Percentiles rank a stretch among this genome's conserved stretches.
Evolutionary conservation across 2,113 vertebrate species (phyloP).

Genomic region (Zosterops pallidus): DNA sequence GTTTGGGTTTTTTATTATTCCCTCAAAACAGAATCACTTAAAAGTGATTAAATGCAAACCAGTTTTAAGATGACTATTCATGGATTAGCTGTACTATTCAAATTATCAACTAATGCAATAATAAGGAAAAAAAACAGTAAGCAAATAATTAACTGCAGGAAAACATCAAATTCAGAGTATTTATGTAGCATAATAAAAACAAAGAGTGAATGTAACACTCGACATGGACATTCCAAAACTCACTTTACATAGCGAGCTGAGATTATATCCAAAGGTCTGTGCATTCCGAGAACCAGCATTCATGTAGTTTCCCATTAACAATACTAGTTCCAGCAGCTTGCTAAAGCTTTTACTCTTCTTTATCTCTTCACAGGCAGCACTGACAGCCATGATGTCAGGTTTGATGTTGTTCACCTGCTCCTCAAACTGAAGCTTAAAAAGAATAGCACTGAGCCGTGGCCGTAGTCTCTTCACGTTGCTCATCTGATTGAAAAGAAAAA

Average conservation of each 20-base stretch:
- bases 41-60: neutral
- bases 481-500: slow-evolving; percentile 85
- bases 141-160: neutral
- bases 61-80: neutral
- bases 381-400: slow-evolving; percentile 94
- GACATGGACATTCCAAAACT: slow-evolving; percentile 55
- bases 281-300: slow-evolving; percentile 96
- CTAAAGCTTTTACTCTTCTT: slow-evolving; percentile 90
- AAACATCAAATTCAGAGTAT: neutral
- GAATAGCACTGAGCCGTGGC: slow-evolving; percentile 92
- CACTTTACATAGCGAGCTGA: slow-evolving; percentile 97
- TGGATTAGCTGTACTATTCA: neutral
- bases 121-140: neutral
- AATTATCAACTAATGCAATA: neutral
- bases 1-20: neutral
- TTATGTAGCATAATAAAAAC: neutral
- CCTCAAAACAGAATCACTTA: neutral
- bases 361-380: slow-evolving; percentile 91
- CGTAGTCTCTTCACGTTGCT: slow-evolving; percentile 90
- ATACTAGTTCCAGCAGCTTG: slow-evolving; percentile 90
- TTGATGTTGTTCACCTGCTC: slow-evolving; percentile 94
- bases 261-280: slow-evolving; percentile 92
- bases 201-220: neutral
- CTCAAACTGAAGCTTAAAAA: slow-evolving; percentile 97
- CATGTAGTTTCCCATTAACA: slow-evolving; percentile 98